Conservation (phyloP, 2,113 vertebrate genomes). For the Synchiropus splendidus region DNA sequence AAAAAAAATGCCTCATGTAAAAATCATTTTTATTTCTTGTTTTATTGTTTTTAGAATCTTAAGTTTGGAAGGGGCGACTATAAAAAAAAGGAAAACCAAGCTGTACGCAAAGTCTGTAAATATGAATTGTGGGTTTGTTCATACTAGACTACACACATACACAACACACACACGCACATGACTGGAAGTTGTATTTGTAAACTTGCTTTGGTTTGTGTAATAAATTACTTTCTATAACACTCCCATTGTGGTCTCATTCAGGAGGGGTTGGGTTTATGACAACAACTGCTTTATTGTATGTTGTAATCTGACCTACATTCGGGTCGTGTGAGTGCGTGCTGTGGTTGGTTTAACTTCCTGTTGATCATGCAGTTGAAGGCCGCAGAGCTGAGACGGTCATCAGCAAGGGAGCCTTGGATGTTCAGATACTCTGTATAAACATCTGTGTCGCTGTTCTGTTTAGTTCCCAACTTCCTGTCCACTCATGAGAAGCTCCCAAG, state of each 20-base stretch:
- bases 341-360: too few relatives aligned
- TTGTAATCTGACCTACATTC: too few relatives aligned
- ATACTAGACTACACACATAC: conserved; percentile 49
- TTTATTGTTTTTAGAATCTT: conserved; percentile 50
- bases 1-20: conserved; percentile 41
- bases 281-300: neutral
- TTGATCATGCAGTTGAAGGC: too few relatives aligned
- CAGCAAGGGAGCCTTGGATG: too few relatives aligned
- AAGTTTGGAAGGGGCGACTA: conserved; percentile 46
- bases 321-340: too few relatives aligned
- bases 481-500: too few relatives aligned
- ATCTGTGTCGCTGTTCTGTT: too few relatives aligned
- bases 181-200: conserved; percentile 73
- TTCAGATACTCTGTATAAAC: too few relatives aligned
- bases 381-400: too few relatives aligned
- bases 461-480: too few relatives aligned
- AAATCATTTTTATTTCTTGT: conserved; percentile 55
- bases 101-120: conserved; percentile 69
- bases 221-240: conserved; percentile 72
- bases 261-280: conserved; percentile 3
- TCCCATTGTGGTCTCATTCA: conserved; percentile 21
- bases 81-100: conserved; percentile 53
- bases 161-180: conserved; percentile 54
- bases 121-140: conserved; percentile 62
- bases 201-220: conserved; percentile 75